Evolutionary conservation across 2,797 vertebrate species (phyloP).

Genomic region (Anabacerthia variegaticeps): DNA sequence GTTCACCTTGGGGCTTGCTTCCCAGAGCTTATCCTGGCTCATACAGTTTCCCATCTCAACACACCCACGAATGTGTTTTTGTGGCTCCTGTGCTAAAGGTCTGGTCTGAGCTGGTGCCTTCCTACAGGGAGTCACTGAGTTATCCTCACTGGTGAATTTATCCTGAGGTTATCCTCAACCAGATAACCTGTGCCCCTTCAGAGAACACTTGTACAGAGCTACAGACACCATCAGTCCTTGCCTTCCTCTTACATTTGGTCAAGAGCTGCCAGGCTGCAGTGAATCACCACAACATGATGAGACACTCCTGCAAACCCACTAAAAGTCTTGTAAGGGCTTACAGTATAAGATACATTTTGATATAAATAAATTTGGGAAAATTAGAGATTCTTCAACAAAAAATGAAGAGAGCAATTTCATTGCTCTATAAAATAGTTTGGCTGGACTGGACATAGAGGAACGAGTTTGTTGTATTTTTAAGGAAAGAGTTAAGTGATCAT

Average conservation of each 20-base stretch:
- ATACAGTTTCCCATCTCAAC: background rate
- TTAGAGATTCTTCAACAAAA: background rate
- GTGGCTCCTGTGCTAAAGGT: background rate
- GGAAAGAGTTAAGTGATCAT: background rate
- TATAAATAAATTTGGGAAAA: background rate
- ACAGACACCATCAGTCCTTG: background rate
- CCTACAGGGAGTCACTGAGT: background rate
- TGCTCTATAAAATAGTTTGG: background rate
- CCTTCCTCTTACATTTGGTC: fast-evolving
- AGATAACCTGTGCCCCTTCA: background rate
- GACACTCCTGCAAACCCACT: background rate
- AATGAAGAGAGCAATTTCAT: background rate
- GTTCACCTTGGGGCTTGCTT: background rate
- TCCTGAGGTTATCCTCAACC: background rate
- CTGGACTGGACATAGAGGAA: background rate
- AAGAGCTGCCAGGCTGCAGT: background rate
- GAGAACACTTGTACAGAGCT: background rate
- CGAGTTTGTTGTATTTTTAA: background rate
- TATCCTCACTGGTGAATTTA: background rate
- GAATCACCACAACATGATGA: fast-evolving
- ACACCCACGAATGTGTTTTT: fast-evolving
- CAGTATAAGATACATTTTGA: background rate
- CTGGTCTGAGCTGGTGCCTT: background rate
- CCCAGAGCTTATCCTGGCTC: background rate
- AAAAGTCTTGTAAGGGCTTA: background rate